phyloP scores from a whole-genome alignment of 2,797 vertebrate genomes.

The Sciurus carolinensis region DNA sequence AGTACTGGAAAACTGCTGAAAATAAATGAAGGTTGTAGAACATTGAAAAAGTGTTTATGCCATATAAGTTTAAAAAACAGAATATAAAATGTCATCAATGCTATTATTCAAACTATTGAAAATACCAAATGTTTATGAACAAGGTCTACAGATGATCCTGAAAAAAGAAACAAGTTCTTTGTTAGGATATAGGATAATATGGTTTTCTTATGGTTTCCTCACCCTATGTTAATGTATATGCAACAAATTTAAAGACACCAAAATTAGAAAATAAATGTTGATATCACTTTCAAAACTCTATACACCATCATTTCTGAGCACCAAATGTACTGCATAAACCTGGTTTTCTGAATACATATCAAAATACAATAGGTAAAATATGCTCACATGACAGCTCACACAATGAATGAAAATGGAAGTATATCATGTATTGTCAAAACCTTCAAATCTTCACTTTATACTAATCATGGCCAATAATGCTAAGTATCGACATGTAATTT shows the following conservation, averaged over 20 bases:
- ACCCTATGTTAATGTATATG: neutral
- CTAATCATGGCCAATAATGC: slow-evolving; percentile 7
- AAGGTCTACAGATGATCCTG: slow-evolving; percentile 46
- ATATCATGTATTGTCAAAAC: slow-evolving; percentile 59
- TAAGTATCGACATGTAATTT: slow-evolving; percentile 62
- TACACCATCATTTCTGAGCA: slow-evolving; percentile 24
- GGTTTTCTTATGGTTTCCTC: slow-evolving; percentile 31
- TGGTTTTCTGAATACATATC: neutral
- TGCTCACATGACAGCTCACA: slow-evolving; percentile 1
- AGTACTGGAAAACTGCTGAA: slow-evolving; percentile 49
- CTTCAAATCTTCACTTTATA: slow-evolving; percentile 55
- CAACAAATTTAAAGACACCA: slow-evolving; percentile 65
- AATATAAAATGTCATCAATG: slow-evolving; percentile 54
- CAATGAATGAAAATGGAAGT: slow-evolving; percentile 2
- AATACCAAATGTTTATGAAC: slow-evolving; percentile 63
- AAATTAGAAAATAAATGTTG: slow-evolving; percentile 51
- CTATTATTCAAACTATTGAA: slow-evolving; percentile 61
- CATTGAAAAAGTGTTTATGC: neutral
- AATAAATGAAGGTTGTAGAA: slow-evolving; percentile 53
- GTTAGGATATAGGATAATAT: slow-evolving; percentile 49
- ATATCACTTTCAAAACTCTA: slow-evolving; percentile 48
- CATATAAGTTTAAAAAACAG: slow-evolving; percentile 46
- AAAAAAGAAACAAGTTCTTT: slow-evolving; percentile 57
- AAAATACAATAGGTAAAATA: slow-evolving; percentile 15
- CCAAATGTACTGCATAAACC: neutral